Conservation (phyloP, 2,888 invertebrate species). For the Nomada flava region DNA sequence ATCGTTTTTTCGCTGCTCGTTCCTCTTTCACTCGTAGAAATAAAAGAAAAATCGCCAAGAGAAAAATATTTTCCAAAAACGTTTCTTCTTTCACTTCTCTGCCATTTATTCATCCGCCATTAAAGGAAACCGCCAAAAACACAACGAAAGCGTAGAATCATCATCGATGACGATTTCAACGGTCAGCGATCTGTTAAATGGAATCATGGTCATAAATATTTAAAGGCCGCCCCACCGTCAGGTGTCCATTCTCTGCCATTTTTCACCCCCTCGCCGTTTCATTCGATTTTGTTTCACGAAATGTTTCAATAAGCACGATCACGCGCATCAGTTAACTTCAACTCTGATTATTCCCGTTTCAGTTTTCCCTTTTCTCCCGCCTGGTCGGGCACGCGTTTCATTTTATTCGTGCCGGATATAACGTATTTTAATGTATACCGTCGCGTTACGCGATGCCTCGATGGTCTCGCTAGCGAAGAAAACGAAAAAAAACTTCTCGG, state of each 20-base stretch:
- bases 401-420: background rate
- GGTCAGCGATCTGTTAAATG: too few species aligned
- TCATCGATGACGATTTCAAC: too few species aligned
- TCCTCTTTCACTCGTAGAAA: background rate
- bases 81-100: background rate
- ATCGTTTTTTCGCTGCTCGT: background rate
- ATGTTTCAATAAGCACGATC: slow-evolving; percentile 14
- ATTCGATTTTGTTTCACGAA: background rate
- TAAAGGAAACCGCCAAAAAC: too few species aligned
- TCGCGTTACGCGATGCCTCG: too few species aligned
- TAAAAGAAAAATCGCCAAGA: too few species aligned
- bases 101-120: background rate
- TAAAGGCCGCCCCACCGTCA: too few species aligned
- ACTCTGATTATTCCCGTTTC: slow-evolving; percentile 19
- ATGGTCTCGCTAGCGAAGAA: too few species aligned
- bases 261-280: background rate
- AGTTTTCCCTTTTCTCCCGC: slow-evolving; percentile 12
- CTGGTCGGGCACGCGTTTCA: slow-evolving; percentile 5
- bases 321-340: slow-evolving; percentile 4
- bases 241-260: too few species aligned
- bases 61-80: background rate
- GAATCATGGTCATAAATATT: too few species aligned
- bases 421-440: slow-evolving; percentile 28
- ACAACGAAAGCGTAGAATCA: too few species aligned
- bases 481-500: too few species aligned